Evolutionary conservation across 2,797 vertebrate genomes (phyloP).

Genomic region (Sebastolobus alascanus): DNA sequence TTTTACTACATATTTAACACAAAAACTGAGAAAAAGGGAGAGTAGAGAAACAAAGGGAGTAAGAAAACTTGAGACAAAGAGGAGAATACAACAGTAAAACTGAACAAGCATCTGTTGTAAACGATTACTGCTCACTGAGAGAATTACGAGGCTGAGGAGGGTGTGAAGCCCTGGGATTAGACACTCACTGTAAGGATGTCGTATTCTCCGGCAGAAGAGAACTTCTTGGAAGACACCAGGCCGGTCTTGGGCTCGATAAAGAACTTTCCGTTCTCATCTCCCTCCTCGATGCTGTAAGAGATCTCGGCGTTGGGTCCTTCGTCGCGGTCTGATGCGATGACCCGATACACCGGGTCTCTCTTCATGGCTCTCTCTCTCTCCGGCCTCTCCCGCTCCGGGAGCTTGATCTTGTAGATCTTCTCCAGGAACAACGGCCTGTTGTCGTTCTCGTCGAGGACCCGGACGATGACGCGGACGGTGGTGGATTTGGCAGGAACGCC

Average conservation of each 20-base stretch:
- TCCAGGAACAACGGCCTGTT: constrained; percentile 95
- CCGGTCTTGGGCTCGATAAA: constrained; percentile 99
- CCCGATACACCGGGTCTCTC: constrained; percentile 94
- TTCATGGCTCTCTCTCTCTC: constrained; percentile 87
- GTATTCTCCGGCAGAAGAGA: constrained; percentile 93
- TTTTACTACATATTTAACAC: constrained; percentile 19
- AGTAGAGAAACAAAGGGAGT: neutral
- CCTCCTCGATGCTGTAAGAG: constrained; percentile 97
- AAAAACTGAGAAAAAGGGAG: neutral
- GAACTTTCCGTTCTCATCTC: constrained; percentile 95
- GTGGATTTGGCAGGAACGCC: constrained; percentile 91
- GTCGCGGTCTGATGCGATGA: constrained; percentile 94
- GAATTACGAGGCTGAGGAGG: constrained; percentile 1
- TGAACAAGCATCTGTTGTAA: constrained; percentile 36
- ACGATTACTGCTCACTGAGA: constrained; percentile 19
- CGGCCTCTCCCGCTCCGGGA: constrained; percentile 90
- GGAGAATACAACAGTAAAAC: constrained; percentile 25
- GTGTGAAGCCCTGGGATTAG: neutral
- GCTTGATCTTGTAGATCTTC: constrained; percentile 96
- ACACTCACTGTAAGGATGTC: constrained; percentile 96
- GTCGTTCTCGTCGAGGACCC: constrained; percentile 97
- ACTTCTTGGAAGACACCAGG: constrained; percentile 95
- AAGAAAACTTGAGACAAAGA: constrained; percentile 7
- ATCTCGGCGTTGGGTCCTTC: constrained; percentile 95
- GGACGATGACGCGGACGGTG: constrained; percentile 91